These are phyloP conservation scores for Acrocephalus arundinaceus DNA, from an alignment of 2,113 vertebrate genomes.

Conservation along the genomic window DNA sequence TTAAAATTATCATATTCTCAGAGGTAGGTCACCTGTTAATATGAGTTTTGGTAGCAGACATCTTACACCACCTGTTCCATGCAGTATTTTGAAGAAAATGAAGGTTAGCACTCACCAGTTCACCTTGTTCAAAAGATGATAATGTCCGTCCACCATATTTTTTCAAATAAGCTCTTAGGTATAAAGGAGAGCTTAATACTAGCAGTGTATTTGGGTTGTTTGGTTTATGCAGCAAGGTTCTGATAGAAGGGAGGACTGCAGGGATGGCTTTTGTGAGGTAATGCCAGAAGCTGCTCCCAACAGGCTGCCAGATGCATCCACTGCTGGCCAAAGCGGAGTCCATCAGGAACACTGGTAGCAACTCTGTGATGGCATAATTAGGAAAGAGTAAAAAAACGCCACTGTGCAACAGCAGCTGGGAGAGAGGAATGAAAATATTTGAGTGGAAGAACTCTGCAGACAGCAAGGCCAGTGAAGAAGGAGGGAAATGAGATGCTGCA, in stretches of 20 bases:
- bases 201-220: not conserved
- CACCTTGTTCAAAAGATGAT: not conserved
- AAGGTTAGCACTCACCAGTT: not conserved
- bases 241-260: not conserved
- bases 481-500: not conserved
- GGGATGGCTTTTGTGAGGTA: not conserved
- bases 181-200: not conserved
- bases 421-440: not conserved
- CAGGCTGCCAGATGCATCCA: not conserved
- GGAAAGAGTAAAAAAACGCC: not conserved
- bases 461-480: not conserved
- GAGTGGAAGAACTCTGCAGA: not conserved
- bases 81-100: not conserved
- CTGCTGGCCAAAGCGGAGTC: not conserved
- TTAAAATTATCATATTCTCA: not conserved
- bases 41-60: not conserved
- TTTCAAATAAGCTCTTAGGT: not conserved
- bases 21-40: not conserved
- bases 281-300: not conserved
- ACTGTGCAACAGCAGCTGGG: not conserved
- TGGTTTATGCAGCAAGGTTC: not conserved
- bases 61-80: not conserved
- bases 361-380: rapidly evolving
- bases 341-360: not conserved
- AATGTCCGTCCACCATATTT: not conserved